Percentiles rank a stretch among this genome's conserved stretches.
Conservation (phyloP, 2,888 invertebrate species). For the Metallyticus violacea region DNA sequence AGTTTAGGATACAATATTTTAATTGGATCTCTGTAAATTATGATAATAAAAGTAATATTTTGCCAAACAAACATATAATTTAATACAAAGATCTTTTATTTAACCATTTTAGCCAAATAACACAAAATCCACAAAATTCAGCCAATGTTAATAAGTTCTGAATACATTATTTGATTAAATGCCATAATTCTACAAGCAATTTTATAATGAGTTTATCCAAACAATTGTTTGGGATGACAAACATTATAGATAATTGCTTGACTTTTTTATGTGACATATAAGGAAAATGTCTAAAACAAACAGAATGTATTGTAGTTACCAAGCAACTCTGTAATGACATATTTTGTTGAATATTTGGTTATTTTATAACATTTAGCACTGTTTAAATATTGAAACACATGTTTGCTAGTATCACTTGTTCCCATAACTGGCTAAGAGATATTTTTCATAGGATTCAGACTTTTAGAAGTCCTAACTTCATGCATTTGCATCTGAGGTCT, state of each 20-base stretch:
- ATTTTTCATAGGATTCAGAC: no score
- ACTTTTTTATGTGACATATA: not conserved
- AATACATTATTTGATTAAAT: not conserved
- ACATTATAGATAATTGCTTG: not conserved
- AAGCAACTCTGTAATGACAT: not conserved
- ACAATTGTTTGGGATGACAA: not conserved
- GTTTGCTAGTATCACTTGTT: not conserved
- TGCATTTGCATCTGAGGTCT: no score
- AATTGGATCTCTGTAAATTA: no score
- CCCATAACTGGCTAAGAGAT: not conserved
- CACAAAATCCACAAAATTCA: not conserved
- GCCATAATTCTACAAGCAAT: not conserved
- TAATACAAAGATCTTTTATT: not conserved
- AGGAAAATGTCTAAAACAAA: not conserved
- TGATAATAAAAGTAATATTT: no score
- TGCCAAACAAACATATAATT: not conserved
- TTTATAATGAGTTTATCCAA: not conserved
- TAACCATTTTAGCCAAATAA: not conserved
- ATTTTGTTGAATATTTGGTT: not conserved
- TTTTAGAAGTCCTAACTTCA: no score
- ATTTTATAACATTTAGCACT: not conserved
- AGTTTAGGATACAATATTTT: no score
- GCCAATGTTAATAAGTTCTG: not conserved
- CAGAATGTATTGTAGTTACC: not conserved
- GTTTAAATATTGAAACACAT: not conserved